Evolutionary conservation across 1,140 invertebrate genomes (phyloP), one percentile per base, ranked within the genome.

Genomic region (Hyphantria cunea): DNA sequence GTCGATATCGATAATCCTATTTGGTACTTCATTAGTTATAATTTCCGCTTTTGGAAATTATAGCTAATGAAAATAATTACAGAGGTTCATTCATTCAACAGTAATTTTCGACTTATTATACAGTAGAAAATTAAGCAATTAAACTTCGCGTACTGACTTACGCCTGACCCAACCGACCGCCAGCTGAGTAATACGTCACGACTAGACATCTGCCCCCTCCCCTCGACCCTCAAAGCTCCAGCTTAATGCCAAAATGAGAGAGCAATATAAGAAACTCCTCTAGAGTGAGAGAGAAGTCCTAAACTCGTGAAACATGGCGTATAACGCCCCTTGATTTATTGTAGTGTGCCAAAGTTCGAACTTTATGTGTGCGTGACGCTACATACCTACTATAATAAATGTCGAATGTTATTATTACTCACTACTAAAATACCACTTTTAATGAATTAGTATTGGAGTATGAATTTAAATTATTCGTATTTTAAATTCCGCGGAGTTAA

Each of bases 301-400:
- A 68, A 70, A 68, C 79, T 83, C 77, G 82, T 90, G 84, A 90
- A 92, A 92, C 89, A 92, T 92, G 91, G 91, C 91, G 91, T 82
- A 91, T 90, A 91, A 91, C 91, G 89, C 91, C 89, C 89, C 89
- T 87, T 91, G 91, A 92, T 92, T 92, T 91, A 92, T 91, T 80
- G 77, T 83, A 86, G 82, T 85, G 79, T 87, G 86, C 87, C 86
- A 86, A 91, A 91, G 83, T 91, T 90, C 78, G 82, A 82, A 84
- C 64, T 89, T 86, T 89, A 83, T 82, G 87, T 84, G 82, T 88
- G 86, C 81, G 84, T 84, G 73, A 81, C 75, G 76, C 70, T 75
- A 60, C 47, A 60, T 60, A 44, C 48, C 56, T 51, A 60, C 56
- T 42, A 42, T 37, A 34, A 42, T 44, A 60, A 60, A 60, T 51